phyloP scores from a whole-genome alignment of 2,113 vertebrate genomes.

The Tragelaphus strepsiceros region DNA sequence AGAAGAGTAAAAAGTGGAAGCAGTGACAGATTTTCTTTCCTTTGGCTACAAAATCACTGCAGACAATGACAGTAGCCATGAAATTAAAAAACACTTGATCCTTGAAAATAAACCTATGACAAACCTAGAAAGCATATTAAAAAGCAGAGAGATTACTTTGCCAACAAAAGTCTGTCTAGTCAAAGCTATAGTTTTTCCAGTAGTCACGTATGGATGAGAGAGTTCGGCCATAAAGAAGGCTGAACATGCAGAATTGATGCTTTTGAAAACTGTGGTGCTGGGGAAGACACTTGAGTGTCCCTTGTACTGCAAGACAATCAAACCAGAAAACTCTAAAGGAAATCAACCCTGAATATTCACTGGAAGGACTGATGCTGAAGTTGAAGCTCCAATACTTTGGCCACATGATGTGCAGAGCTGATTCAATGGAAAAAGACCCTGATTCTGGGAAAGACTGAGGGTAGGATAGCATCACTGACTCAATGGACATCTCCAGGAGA shows the following conservation, averaged over 20 bases:
- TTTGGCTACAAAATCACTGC: background rate
- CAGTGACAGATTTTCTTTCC: background rate
- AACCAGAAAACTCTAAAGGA: background rate
- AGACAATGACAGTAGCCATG: background rate
- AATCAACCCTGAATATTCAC: background rate
- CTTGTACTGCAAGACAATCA: background rate
- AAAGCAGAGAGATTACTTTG: background rate
- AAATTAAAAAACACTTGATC: background rate
- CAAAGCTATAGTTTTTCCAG: background rate
- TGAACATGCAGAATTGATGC: background rate
- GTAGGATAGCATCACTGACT: background rate
- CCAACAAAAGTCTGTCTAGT: background rate
- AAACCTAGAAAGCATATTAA: background rate
- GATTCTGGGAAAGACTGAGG: background rate
- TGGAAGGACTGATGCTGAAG: background rate
- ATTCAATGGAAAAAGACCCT: background rate
- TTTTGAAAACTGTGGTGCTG: background rate
- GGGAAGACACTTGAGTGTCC: background rate
- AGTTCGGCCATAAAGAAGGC: background rate
- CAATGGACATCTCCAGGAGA: background rate
- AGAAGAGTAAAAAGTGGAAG: background rate
- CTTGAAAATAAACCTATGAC: background rate
- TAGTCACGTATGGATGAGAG: fast-evolving
- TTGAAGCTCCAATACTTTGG: background rate
- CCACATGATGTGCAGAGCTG: fast-evolving